A percentile compares a stretch with the other conserved stretches of the same genome.
phyloP scores from a whole-genome alignment of 23 tunicate species.

The Ciona savignyi region DNA sequence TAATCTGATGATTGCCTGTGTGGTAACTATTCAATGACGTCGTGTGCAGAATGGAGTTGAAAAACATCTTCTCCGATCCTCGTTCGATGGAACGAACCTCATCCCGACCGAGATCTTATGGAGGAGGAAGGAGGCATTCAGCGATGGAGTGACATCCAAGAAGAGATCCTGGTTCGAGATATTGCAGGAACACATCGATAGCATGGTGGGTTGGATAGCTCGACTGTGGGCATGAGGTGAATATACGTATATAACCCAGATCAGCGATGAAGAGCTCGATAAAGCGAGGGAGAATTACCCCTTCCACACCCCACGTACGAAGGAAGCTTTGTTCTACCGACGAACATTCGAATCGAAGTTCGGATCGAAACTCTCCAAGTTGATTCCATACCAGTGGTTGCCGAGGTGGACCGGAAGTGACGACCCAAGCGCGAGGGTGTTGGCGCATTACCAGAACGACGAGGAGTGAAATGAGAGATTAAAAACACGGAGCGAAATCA shows the following conservation, averaged over 20 bases:
- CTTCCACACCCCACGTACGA: too few relatives aligned
- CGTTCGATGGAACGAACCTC: slow-evolving; percentile 27
- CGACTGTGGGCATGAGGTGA: too few relatives aligned
- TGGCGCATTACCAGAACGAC: slow-evolving; percentile 46
- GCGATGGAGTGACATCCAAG: too few relatives aligned
- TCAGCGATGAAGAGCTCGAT: slow-evolving; percentile 32
- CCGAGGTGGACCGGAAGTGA: slow-evolving; percentile 42
- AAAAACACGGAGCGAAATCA: too few relatives aligned
- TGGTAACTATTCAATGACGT: too few relatives aligned
- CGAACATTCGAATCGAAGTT: slow-evolving; percentile 17
- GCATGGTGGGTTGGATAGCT: not conserved
- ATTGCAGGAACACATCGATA: too few relatives aligned
- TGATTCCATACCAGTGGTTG: slow-evolving; percentile 63
- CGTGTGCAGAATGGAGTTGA: too few relatives aligned
- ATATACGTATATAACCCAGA: too few relatives aligned
- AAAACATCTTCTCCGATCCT: slow-evolving; percentile 37
- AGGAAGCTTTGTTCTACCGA: slow-evolving; percentile 54
- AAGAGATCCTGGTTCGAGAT: slow-evolving; percentile 37
- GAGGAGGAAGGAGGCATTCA: slow-evolving; percentile 60
- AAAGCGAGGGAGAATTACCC: too few relatives aligned
- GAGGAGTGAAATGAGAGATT: too few relatives aligned
- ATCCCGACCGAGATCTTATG: slow-evolving; percentile 45
- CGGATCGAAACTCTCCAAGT: slow-evolving; percentile 3
- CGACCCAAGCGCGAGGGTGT: slow-evolving; percentile 63
- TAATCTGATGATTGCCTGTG: too few relatives aligned